A percentile compares a stretch with the other conserved stretches of the same genome.
Conservation (phyloP, 2,113 vertebrate species). For the Maccullochella peelii region DNA sequence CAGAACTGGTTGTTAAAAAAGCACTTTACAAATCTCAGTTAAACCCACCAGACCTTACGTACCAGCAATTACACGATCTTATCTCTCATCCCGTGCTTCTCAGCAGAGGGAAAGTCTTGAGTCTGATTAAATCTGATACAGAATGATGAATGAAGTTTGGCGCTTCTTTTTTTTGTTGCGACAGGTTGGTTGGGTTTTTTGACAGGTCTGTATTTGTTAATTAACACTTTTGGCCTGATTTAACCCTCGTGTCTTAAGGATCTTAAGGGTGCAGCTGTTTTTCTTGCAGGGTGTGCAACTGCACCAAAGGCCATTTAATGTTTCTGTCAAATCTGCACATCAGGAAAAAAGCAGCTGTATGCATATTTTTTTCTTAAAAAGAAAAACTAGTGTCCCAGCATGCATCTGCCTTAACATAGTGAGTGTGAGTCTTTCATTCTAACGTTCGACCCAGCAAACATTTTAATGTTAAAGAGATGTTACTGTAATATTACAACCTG, state of each 20-base stretch:
- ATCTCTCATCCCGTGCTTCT: not conserved
- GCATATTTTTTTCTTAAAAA: too few species aligned
- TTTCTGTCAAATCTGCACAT: not conserved
- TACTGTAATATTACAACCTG: too few species aligned
- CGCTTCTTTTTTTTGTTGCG: not conserved
- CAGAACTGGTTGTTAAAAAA: not conserved
- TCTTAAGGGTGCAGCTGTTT: not conserved
- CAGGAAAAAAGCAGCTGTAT: not conserved
- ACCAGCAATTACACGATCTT: not conserved
- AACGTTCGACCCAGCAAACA: not conserved
- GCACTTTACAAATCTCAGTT: not conserved
- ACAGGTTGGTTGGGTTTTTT: constrained; percentile 4
- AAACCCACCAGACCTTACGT: not conserved
- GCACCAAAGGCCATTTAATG: too few species aligned
- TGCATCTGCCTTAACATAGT: not conserved
- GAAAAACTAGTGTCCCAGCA: constrained; percentile 3
- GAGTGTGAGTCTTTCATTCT: not conserved
- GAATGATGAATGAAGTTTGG: not conserved
- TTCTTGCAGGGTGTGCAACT: not conserved
- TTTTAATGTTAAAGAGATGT: not conserved
- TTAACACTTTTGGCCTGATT: not conserved
- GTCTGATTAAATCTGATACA: not conserved
- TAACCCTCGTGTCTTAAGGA: not conserved
- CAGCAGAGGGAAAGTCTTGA: not conserved
- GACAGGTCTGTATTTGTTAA: not conserved